Evolutionary conservation across 2,797 vertebrate species (phyloP), one percentile per base, ranked within the genome.

Genomic region (Enteromius viviparus): DNA sequence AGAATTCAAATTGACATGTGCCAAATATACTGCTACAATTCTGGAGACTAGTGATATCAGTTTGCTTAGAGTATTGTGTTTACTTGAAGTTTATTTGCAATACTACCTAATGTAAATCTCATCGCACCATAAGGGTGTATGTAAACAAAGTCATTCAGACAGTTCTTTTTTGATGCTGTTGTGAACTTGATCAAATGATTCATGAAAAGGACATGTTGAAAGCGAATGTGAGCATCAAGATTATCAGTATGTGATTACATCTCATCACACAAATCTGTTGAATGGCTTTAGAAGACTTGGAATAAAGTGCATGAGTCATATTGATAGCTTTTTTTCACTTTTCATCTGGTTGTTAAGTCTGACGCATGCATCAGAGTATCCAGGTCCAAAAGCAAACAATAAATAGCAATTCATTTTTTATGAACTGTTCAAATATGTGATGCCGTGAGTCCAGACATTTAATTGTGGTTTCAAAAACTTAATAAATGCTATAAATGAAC

Each of bases 81-180:
- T 62, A 29, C 58, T 14, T 62, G 23, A 60, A 60, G 58, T 62
- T 62, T 62, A 14, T 26, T 62, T 14, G 11, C 23, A 14, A 26
- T 62, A 62, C 14, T 26, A 14, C 23, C 23, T 62, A 26, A 23
- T 6, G 11, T 29, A 29, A 62, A 29, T 62, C 23, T 62, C 58
- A 29, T 14, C 0, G 23, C 58, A 29, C 26, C 26, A 29, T 62
- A 14, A 62, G 12, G 12, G 23, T 29, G 58, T 14, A 62, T 62
- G 60, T 62, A 62, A 62, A 62, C 68, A 72, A 76, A 34, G 53
- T 53, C 47, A 74, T 58, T 58, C 32, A 5, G 23, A 23, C 37
- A n/a, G 53, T 29, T 60, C 4, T 26, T 14, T 40, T 23, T 45
- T 45, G 10, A 12, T 14, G 45, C 12, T 45, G 11, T 45, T 40